These are phyloP conservation scores for Melanogrammus aeglefinus DNA, from an alignment of 2,797 vertebrate genomes.

Conservation along the genomic window DNA sequence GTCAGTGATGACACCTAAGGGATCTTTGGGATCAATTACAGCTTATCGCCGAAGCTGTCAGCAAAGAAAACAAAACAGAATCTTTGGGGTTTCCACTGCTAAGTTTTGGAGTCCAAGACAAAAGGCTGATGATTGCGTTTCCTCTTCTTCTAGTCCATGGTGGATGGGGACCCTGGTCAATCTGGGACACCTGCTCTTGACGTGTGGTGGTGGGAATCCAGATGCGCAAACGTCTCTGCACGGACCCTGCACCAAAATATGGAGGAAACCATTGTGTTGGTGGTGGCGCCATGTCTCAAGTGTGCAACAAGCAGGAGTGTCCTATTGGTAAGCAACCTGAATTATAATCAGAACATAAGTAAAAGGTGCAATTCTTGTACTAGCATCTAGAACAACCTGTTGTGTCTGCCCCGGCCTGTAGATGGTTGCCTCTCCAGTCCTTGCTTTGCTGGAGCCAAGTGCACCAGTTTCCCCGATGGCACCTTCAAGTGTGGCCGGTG, in stretches of 20 bases:
- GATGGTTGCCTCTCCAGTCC: conserved; percentile 97
- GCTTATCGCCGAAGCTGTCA: no score
- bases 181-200: conserved; percentile 92
- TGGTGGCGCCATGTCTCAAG: conserved; percentile 75
- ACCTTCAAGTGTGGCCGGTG: conserved; percentile 92
- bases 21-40: no score
- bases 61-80: no score
- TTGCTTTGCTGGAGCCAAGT: conserved; percentile 86
- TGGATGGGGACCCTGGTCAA: conserved; percentile 97
- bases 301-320: conserved; percentile 92
- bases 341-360: neutral
- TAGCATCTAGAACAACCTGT: neutral
- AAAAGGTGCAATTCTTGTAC: neutral
- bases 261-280: conserved; percentile 93
- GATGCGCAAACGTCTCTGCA: conserved; percentile 86
- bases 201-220: conserved; percentile 91
- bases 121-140: conserved; percentile 13
- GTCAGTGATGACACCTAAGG: no score
- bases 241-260: conserved; percentile 86
- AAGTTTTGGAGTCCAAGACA: neutral
- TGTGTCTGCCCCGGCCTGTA: conserved; percentile 46
- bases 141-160: conserved; percentile 80
- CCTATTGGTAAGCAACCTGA: conserved; percentile 83
- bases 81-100: no score
- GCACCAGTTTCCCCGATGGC: conserved; percentile 89